A percentile compares a stretch with the other conserved stretches of the same genome.
Evolutionary conservation across 2,888 invertebrate species (phyloP).

Genomic region (Hartigia nigra): DNA sequence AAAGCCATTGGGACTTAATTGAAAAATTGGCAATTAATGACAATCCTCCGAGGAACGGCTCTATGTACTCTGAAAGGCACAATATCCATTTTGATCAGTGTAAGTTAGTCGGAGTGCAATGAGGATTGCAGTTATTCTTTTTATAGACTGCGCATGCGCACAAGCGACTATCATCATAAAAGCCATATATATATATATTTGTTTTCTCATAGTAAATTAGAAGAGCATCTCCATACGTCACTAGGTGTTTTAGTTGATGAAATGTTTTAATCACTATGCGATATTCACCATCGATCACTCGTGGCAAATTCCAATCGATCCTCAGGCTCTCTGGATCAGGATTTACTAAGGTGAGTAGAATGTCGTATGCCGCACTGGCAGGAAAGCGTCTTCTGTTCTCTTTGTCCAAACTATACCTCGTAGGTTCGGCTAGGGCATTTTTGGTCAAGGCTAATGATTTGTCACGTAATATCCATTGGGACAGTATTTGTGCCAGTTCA

Average conservation of each 20-base stretch:
- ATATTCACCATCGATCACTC: slow-evolving; percentile 73
- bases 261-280: neutral
- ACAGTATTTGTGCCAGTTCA: slow-evolving; percentile 69
- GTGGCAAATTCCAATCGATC: slow-evolving; percentile 76
- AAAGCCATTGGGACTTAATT: slow-evolving; percentile 90
- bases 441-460: slow-evolving; percentile 57
- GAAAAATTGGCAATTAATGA: slow-evolving; percentile 80
- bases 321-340: slow-evolving; percentile 80
- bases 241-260: neutral
- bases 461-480: slow-evolving; percentile 70
- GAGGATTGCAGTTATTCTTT: neutral
- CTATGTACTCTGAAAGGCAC: slow-evolving; percentile 75
- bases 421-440: slow-evolving; percentile 59
- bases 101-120: neutral
- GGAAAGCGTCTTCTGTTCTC: slow-evolving; percentile 68
- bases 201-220: neutral
- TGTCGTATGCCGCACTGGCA: slow-evolving; percentile 76
- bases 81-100: neutral
- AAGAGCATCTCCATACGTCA: neutral
- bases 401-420: slow-evolving; percentile 58
- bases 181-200: neutral
- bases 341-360: slow-evolving; percentile 85
- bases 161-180: neutral
- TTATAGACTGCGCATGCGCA: neutral
- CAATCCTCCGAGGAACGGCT: slow-evolving; percentile 79